Base-by-base conservation (phyloP, 2,888 invertebrate species). In the Eurois occulta region DNA sequence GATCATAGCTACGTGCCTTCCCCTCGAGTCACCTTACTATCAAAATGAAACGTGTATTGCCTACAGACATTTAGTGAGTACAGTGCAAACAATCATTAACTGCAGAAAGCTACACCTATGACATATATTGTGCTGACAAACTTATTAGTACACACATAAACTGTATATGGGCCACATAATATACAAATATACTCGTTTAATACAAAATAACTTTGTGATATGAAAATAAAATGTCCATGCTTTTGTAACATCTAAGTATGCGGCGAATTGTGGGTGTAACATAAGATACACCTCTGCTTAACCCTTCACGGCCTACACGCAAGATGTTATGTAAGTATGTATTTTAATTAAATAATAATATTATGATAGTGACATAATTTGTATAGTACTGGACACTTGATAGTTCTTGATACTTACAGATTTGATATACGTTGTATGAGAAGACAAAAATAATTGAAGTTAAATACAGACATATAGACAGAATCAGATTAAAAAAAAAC, bases 71-170 rank as follows among this genome's bases (percentile, higher is more conserved):
- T 68, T 28, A 71, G 55, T 46, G n/a, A 75, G 64, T 32, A 13
- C 38, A 66, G 69, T 71, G 76, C 86, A 70, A 81, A 72, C 82
- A 81, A 66, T 46, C 21, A 65, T 0, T 28, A 38, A 18, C 67
- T 72, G 71, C 68, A 64, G n/a, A 10, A 66, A 46, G 41, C 65
- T 70, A 75, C 58, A 62, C 10, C 68, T 82, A 79, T 18, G 24
- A 75, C 72, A 62, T 18, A 64, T 35, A 70, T 81, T 81, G 81
- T 77, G 78, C 84, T 28, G 32, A 55, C 65, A 83, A 83, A 68
- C 55, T 71, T 62, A 82, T 55, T 38, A 62, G 32, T 72, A 72
- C 13, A 83, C 65, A 71, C 21, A 69, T 55, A 65, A 69, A 48
- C 28, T 60, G 43, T 52, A 60, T 77, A 38, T 16, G 48, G 24